phyloP scores from a whole-genome alignment of 2,888 invertebrate genomes.

The Germaria angustata region DNA sequence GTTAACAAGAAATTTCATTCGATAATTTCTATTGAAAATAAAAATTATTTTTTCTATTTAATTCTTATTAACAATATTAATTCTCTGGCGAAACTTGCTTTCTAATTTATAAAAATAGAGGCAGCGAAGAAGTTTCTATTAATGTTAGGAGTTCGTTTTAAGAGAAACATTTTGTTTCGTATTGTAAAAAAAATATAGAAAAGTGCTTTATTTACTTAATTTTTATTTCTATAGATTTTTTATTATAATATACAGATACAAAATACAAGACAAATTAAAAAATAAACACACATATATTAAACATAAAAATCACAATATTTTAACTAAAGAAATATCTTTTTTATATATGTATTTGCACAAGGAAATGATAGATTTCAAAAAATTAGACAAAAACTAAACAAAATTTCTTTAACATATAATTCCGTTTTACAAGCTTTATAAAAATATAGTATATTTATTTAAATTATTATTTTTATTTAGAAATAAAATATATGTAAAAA shows the following conservation, averaged over 20 bases:
- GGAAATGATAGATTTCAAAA: not conserved
- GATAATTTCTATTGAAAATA: no score
- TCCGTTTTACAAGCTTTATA: not conserved
- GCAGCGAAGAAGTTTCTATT: no score
- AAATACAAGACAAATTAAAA: slow-evolving; percentile 50
- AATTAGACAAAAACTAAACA: no score
- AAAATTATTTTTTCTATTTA: no score
- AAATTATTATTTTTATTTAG: slow-evolving; percentile 12
- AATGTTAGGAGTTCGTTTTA: no score
- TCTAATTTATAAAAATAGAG: no score
- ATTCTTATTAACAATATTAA: no score
- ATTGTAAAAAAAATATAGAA: slow-evolving; percentile 4
- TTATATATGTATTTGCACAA: slow-evolving; percentile 12
- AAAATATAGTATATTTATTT: not conserved
- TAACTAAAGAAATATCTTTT: slow-evolving; percentile 47
- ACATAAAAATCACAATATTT: slow-evolving; percentile 64
- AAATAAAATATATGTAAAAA: slow-evolving; percentile 6
- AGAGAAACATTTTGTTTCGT: no score
- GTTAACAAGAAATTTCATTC: no score
- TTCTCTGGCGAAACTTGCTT: no score
- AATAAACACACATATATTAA: slow-evolving; percentile 47
- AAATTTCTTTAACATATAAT: not conserved
- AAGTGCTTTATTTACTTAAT: slow-evolving; percentile 37
- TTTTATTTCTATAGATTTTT: slow-evolving; percentile 45
- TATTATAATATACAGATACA: slow-evolving; percentile 58